Evolutionary conservation across 2,113 vertebrate genomes (phyloP).

Genomic region (Nesogale talazaci): DNA sequence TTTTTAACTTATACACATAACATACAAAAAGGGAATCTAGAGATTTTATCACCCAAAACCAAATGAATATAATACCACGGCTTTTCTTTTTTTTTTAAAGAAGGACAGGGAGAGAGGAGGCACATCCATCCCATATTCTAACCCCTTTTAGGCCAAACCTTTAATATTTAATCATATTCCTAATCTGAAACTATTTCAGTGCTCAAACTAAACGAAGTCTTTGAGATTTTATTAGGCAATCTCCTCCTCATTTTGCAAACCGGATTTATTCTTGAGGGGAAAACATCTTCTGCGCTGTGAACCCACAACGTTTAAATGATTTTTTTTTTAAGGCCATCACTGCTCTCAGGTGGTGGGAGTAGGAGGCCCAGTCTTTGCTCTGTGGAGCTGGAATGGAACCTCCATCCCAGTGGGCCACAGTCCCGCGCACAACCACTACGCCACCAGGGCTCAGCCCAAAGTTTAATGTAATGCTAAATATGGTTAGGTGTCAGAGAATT

Average conservation of each 20-base stretch:
- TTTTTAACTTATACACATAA: too few relatives aligned
- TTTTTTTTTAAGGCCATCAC: too few relatives aligned
- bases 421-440: too few relatives aligned
- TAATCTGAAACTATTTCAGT: conserved; percentile 51
- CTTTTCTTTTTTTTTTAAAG: not conserved
- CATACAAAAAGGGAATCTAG: too few relatives aligned
- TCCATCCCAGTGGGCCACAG: too few relatives aligned
- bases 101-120: too few relatives aligned
- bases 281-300: conserved; percentile 39
- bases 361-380: too few relatives aligned
- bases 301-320: not conserved
- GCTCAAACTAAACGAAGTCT: not conserved
- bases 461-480: conserved; percentile 8
- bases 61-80: too few relatives aligned
- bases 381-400: too few relatives aligned
- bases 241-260: conserved; percentile 15
- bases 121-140: conserved; percentile 1
- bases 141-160: not conserved
- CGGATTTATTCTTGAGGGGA: not conserved
- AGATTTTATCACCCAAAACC: too few relatives aligned
- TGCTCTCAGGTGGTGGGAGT: too few relatives aligned
- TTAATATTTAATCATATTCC: conserved; percentile 47
- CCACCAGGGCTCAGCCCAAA: too few relatives aligned
- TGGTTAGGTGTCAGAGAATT: not conserved
- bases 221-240: not conserved